These are phyloP conservation scores for Pyrrhia umbra DNA, from an alignment of 2,888 invertebrate species.

Conservation along the genomic window DNA sequence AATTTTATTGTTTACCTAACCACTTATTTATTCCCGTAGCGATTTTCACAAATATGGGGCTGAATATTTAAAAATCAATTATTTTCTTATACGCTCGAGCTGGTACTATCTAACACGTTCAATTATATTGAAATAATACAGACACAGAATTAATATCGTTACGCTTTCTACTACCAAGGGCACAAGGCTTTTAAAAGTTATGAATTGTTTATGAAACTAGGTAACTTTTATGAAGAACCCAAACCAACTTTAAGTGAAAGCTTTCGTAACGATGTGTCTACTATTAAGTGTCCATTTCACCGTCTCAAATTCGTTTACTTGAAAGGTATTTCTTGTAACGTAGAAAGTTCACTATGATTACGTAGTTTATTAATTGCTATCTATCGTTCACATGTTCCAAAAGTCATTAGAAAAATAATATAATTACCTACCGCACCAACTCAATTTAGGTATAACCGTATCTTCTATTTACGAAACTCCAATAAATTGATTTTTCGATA, in stretches of 20 bases:
- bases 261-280: constrained; percentile 35
- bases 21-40: constrained; percentile 7
- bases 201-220: constrained; percentile 53
- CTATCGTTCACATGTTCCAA: constrained; percentile 6
- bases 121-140: constrained; percentile 23
- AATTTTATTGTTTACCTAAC: constrained; percentile 15
- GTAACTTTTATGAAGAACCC: constrained; percentile 34
- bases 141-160: not conserved
- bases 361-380: constrained; percentile 14
- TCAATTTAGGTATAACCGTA: no score
- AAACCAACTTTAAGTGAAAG: constrained; percentile 29
- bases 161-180: constrained; percentile 18
- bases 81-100: not conserved
- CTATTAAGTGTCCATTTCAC: constrained; percentile 45
- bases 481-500: no score
- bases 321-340: constrained; percentile 16
- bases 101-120: constrained; percentile 4
- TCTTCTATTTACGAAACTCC: no score
- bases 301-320: constrained; percentile 21
- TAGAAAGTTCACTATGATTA: not conserved
- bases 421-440: not conserved
- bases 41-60: constrained; percentile 15
- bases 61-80: constrained; percentile 12
- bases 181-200: constrained; percentile 33
- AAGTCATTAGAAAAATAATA: not conserved